Percentiles rank a stretch among this genome's conserved stretches.
These are phyloP conservation scores for Oncorhynchus mykiss DNA, from an alignment of 2,113 vertebrate genomes.

Conservation along the genomic window DNA sequence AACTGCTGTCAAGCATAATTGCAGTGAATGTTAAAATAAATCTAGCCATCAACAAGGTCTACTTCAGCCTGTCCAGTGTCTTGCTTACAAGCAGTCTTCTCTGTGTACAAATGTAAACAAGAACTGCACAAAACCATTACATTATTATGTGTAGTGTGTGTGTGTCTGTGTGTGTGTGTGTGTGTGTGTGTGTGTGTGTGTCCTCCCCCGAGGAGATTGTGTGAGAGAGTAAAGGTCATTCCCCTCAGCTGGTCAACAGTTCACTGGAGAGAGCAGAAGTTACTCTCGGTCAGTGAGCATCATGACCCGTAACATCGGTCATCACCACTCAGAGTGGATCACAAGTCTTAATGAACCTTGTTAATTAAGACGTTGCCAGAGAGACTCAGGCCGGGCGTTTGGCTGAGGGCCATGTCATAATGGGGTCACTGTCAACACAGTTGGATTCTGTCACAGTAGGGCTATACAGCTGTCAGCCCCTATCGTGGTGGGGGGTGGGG, in stretches of 20 bases:
- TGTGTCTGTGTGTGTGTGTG: too few relatives aligned
- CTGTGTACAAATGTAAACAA: too few relatives aligned
- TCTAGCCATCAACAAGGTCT: too few relatives aligned
- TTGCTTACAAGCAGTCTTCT: too few relatives aligned
- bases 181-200: too few relatives aligned
- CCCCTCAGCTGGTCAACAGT: neutral
- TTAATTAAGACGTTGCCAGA: slow-evolving; percentile 32
- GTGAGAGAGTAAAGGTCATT: neutral
- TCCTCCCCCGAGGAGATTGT: neutral
- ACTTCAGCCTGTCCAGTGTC: too few relatives aligned
- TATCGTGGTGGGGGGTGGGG: too few relatives aligned
- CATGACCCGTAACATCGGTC: too few relatives aligned
- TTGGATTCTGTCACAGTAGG: slow-evolving; percentile 10
- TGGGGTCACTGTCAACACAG: slow-evolving; percentile 53
- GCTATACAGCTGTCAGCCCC: too few relatives aligned
- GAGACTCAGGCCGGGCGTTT: slow-evolving; percentile 24
- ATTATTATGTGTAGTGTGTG: neutral
- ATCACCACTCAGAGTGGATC: slow-evolving; percentile 5
- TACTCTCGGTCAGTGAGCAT: neutral
- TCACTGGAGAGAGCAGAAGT: neutral
- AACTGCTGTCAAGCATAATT: slow-evolving; percentile 48
- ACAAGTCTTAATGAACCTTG: slow-evolving; percentile 7
- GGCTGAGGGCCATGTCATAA: slow-evolving; percentile 52
- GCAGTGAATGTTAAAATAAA: neutral
- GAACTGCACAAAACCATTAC: too few relatives aligned